Base-by-base conservation (phyloP, 2,888 invertebrate species). In the Stictocephala bisonia region DNA sequence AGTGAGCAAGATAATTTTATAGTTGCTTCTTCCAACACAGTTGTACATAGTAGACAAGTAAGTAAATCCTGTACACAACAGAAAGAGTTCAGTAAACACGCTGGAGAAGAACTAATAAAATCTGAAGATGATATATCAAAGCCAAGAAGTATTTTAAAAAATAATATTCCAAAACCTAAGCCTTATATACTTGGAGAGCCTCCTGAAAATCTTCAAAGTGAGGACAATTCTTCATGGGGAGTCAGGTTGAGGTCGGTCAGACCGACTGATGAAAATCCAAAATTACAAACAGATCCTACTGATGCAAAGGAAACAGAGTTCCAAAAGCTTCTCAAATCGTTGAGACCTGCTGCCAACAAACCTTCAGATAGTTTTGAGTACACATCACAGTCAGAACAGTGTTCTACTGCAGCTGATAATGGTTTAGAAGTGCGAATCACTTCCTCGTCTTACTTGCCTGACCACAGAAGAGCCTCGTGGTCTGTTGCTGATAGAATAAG, bases 401-500 rank as follows among this genome's bases (percentile, higher is more conserved):
- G 64, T 4, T 68, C 76, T 20, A 69, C 72, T 13, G 69, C 75
- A 4, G 78, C 78, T 18, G 70, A 76, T 60, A 79, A 78, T 44
- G 76, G 78, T 15, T 48, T 77, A 31, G 77, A 76, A 51, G 78
- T 79, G 13, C 72, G 78, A 7, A 78, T 79, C 71, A 77, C 78
- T 13, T 78, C 78, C 20, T 72, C 72, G 9, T 71, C 72, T 58
- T 44, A 71, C 29, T 71, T 69, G 6, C 71, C 74, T 11, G 75
- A 77, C 66, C 66, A 71, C 76, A 77, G 76, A 73, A 79, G 74
- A 77, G 81, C 73, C 73, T 81, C 76, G 9, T 84, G 84, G 83
- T 84, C 84, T 0, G 86, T 87, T 20, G 85, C 87, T 13, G 88
- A 88, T 78, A 83, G 85, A 31, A 82, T 86, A n/a, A 85, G 85